Evolutionary conservation across 2,888 invertebrate genomes (phyloP).

Genomic region (Steinernema carpocapsae): DNA sequence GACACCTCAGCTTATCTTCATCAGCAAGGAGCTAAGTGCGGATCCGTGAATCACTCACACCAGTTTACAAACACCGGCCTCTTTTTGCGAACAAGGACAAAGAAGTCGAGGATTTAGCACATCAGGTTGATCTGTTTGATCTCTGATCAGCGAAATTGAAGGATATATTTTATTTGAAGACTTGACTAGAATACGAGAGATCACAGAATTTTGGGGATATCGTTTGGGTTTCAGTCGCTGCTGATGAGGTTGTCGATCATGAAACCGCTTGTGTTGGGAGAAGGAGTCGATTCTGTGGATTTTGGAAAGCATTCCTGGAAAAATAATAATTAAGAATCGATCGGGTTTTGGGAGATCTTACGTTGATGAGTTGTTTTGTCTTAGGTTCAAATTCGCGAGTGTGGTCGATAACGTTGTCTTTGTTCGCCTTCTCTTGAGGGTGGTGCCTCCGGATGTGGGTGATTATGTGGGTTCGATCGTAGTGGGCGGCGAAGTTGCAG

Average conservation of each 20-base stretch:
- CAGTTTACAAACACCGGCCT: not conserved
- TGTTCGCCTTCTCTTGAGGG: not conserved
- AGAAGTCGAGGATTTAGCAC: too few relatives aligned
- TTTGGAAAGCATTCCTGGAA: not conserved
- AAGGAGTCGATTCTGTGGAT: not conserved
- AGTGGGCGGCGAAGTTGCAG: constrained; percentile 11
- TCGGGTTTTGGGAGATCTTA: not conserved
- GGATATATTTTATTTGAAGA: not conserved
- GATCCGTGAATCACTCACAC: too few relatives aligned
- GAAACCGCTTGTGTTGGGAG: not conserved
- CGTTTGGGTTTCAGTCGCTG: not conserved
- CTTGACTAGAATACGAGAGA: not conserved
- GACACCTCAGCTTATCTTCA: too few relatives aligned
- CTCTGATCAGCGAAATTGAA: not conserved
- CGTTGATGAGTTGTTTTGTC: not conserved
- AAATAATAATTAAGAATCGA: not conserved
- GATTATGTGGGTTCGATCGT: constrained; percentile 12
- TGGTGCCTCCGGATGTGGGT: constrained; percentile 7
- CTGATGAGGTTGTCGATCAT: not conserved
- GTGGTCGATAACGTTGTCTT: not conserved
- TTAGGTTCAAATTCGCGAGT: not conserved
- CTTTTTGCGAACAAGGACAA: too few relatives aligned
- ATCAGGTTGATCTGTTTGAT: too few relatives aligned
- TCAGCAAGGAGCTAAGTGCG: too few relatives aligned
- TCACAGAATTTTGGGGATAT: not conserved